Conservation (phyloP, 2,113 vertebrate species). For the human region GRCh38 chr2:238559501-238560000, state of each 20-base stretch:
- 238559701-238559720: background rate
- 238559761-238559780: accelerated
- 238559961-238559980: accelerated
- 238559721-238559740: accelerated
- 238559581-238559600: background rate
- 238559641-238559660: background rate
- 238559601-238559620: background rate
- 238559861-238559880: accelerated
- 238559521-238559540: background rate
- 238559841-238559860: too few relatives aligned
- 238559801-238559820: background rate
- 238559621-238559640: background rate
- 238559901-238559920: background rate
- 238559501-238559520: conserved; percentile 6
- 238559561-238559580: background rate
- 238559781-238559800: background rate
- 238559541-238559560: conserved; percentile 17
- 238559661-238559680: background rate
- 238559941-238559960: accelerated
- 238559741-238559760: background rate
- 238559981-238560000: accelerated
- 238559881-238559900: background rate
- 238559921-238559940: background rate
- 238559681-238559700: background rate
- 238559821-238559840: accelerated